phyloP scores from a whole-genome alignment of 2,888 invertebrate genomes.

The Tenthredo livida region DNA sequence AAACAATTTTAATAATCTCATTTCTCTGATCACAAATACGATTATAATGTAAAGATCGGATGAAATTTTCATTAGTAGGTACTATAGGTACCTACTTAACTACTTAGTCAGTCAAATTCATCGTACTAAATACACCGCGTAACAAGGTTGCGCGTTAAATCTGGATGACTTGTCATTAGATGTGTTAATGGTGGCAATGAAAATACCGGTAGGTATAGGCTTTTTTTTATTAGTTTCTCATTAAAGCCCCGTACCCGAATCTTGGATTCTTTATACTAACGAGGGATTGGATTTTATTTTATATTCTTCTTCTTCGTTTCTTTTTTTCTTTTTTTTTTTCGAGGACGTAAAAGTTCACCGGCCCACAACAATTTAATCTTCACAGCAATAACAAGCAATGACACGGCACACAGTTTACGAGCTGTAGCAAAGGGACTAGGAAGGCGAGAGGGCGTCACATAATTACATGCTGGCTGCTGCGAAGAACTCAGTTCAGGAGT shows the following conservation, averaged over 20 bases:
- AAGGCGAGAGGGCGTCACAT: constrained; percentile 45
- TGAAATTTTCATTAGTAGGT: background rate
- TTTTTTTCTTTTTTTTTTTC: constrained; percentile 57
- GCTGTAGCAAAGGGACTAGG: constrained; percentile 56
- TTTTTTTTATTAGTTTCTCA: constrained; percentile 26
- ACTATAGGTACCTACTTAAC: too few relatives aligned
- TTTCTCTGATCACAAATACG: background rate
- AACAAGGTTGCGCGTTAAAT: constrained; percentile 31
- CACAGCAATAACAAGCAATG: constrained; percentile 64
- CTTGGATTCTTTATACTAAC: background rate
- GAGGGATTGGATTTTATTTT: background rate
- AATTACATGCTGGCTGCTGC: constrained; percentile 44
- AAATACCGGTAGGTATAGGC: constrained; percentile 36
- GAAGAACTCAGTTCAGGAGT: constrained; percentile 38
- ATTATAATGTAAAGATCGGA: too few relatives aligned
- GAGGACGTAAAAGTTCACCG: constrained; percentile 69
- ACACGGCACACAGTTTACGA: constrained; percentile 54
- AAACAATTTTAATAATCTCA: background rate
- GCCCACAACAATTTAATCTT: constrained; percentile 72
- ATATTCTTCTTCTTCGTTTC: constrained; percentile 53
- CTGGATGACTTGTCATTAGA: constrained; percentile 23
- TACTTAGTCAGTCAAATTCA: background rate
- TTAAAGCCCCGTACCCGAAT: background rate
- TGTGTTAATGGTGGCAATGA: constrained; percentile 30
- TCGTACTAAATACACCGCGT: background rate